phyloP scores from a whole-genome alignment of 2,888 invertebrate genomes.

The Acrobasis suavella region DNA sequence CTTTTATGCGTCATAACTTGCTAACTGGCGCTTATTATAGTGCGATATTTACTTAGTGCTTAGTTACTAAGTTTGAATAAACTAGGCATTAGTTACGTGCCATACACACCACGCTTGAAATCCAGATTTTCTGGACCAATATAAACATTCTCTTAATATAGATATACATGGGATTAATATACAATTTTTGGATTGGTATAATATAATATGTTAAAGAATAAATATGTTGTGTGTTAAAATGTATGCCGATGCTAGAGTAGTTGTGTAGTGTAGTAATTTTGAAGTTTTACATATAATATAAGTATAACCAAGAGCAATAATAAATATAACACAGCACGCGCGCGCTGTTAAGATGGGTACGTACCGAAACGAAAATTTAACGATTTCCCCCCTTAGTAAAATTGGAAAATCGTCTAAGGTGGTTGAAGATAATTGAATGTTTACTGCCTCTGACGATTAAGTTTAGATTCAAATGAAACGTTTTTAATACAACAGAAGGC shows the following conservation, averaged over 20 bases:
- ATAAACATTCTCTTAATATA: slow-evolving; percentile 69
- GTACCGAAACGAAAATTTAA: background rate
- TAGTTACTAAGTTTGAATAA: slow-evolving; percentile 1
- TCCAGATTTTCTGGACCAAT: slow-evolving; percentile 76
- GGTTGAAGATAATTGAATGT: too few species aligned
- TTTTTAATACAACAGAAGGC: background rate
- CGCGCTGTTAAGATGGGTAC: slow-evolving; percentile 55
- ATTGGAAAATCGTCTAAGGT: too few species aligned
- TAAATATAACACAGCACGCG: slow-evolving; percentile 60
- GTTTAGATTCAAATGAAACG: too few species aligned
- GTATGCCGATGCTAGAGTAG: slow-evolving; percentile 80
- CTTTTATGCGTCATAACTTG: background rate
- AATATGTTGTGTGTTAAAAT: slow-evolving; percentile 76
- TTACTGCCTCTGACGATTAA: too few species aligned
- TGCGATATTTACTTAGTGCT: slow-evolving; percentile 33
- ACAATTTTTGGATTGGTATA: slow-evolving; percentile 78
- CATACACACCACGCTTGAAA: slow-evolving; percentile 61
- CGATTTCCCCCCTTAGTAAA: too few species aligned
- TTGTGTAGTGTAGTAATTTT: slow-evolving; percentile 77
- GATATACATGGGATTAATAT: slow-evolving; percentile 63
- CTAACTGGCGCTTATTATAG: background rate
- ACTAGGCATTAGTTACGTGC: slow-evolving; percentile 56
- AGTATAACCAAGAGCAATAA: slow-evolving; percentile 80
- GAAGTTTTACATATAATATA: slow-evolving; percentile 76
- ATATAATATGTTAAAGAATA: slow-evolving; percentile 69